Base-by-base conservation (phyloP, 2,113 vertebrate genomes). In the Perognathus longimembris region DNA sequence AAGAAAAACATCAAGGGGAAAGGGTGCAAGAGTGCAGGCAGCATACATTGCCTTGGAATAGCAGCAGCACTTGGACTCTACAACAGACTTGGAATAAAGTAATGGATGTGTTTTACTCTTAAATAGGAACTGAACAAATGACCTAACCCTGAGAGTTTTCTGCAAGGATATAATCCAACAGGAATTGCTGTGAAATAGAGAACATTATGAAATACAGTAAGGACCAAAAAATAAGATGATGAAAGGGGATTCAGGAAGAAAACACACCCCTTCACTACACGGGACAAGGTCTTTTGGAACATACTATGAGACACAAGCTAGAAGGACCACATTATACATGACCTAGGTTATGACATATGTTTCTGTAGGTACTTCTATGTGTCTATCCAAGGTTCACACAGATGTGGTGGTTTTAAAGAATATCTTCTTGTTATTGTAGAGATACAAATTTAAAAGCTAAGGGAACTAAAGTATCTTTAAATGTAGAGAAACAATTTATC, bases 221-320 rank as follows among this genome's bases (percentile, higher is more conserved):
- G 1, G 15, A 78, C 40, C 7, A 84, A 79, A 71, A 88, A 93
- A 32, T 59, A 86, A 40, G 38, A 74, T 45, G 26, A 78, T 80
- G 42, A 84, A 88, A 81, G n/a, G 66, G 15, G 14, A 88, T 74
- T 80, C 64, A 85, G 10, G n/a, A 85, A 38, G 64, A 91, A 88
- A 83, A 50, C 32, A 77, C 36, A 61, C 75, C 34, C 20, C 30
- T 89, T 45, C 74, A 24, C 22, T 50, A 82, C 38, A 86, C 88
- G 26, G 45, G 36, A n/a, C n/a, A 50, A 14, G 21, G 15, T 28
- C 70, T 92, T 94, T 73, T 50, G 22, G 80, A 63, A 42, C 42
- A 38, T 77, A 5, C 67, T 1, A 36, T 69, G 70, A 88, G 20
- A 85, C 45, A 5, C 15, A 61, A 83, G 42, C 40, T 89, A 24